Evolutionary conservation across 2,888 invertebrate species (phyloP).

Genomic region (Pseudanteris insignis): DNA sequence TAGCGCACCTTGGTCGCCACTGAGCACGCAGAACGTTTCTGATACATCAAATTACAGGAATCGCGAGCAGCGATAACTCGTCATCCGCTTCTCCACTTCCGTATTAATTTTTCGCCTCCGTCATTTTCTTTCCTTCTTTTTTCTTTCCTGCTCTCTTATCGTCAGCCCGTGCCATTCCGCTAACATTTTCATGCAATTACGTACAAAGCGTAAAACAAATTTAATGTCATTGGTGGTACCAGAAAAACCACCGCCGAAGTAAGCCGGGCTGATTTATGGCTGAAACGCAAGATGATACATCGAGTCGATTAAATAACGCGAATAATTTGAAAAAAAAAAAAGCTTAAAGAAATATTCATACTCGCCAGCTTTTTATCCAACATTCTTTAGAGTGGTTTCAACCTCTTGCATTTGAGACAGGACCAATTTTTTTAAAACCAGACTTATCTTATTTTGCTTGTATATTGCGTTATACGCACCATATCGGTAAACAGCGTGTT

Average conservation of each 20-base stretch:
- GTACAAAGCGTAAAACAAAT: constrained; percentile 9
- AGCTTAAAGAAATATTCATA: no score
- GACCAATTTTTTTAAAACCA: not conserved
- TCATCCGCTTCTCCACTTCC: constrained; percentile 37
- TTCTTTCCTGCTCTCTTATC: constrained; percentile 22
- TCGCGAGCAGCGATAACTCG: constrained; percentile 42
- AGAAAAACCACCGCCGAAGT: no score
- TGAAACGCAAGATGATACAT: constrained; percentile 19
- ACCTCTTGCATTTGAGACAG: no score
- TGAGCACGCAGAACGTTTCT: constrained; percentile 40
- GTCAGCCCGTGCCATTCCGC: constrained; percentile 22
- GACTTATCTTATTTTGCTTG: constrained; percentile 9
- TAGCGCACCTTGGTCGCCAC: constrained; percentile 36
- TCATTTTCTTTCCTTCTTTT: not conserved
- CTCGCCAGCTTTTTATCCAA: not conserved
- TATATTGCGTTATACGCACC: not conserved
- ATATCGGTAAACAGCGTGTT: constrained; percentile 5
- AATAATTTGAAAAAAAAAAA: constrained; percentile 5
- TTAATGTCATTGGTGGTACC: constrained; percentile 10
- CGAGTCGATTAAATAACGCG: constrained; percentile 9
- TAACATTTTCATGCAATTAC: constrained; percentile 12
- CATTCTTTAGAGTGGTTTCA: not conserved
- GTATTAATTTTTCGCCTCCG: constrained; percentile 20
- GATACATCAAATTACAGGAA: constrained; percentile 45
- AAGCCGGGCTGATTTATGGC: not conserved